Conservation (phyloP, 2,797 vertebrate species). For the Vespertilio murinus region DNA sequence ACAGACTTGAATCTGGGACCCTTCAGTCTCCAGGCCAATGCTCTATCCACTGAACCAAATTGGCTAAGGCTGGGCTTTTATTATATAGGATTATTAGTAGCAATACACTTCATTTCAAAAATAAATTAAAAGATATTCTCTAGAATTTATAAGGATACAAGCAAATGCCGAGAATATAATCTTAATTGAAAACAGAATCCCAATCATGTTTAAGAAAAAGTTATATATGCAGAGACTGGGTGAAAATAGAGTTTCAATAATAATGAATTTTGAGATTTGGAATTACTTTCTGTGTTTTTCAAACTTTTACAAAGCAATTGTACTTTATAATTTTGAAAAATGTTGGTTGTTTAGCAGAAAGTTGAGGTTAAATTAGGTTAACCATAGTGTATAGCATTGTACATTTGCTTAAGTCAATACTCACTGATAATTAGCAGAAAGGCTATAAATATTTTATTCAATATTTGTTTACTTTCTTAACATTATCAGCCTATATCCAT, state of each 20-base stretch:
- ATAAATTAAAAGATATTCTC: not conserved
- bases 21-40: too few relatives aligned
- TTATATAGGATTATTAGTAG: not conserved
- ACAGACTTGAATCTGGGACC: too few relatives aligned
- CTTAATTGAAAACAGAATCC: not conserved
- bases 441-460: not conserved
- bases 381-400: not conserved
- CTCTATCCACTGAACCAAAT: too few relatives aligned
- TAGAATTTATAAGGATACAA: conserved; percentile 24
- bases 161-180: not conserved
- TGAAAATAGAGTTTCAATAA: not conserved
- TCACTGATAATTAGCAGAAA: conserved; percentile 22
- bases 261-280: not conserved
- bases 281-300: conserved; percentile 50
- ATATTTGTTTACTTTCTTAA: conserved; percentile 39
- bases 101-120: not conserved
- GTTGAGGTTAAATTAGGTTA: conserved; percentile 44
- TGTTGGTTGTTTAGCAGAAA: not conserved
- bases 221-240: not conserved
- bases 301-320: not conserved
- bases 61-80: too few relatives aligned
- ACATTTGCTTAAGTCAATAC: not conserved
- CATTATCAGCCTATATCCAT: not conserved
- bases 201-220: conserved; percentile 9
- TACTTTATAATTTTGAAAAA: conserved; percentile 10